phyloP scores from a whole-genome alignment of 1,140 invertebrate species.

The Ceratoteleas bidentatus region DNA sequence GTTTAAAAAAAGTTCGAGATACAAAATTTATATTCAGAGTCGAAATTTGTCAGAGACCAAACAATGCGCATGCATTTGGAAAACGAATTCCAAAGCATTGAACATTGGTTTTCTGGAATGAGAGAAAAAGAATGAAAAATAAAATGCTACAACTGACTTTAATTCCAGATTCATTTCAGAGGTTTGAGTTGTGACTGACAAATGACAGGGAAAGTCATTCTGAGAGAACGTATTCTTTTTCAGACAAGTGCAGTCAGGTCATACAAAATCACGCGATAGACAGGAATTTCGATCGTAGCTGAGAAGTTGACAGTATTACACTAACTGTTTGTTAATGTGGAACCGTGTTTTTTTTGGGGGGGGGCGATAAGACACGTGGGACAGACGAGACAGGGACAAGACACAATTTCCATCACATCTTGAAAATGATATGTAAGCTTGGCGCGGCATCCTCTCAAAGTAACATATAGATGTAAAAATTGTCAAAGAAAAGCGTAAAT shows the following conservation, averaged over 20 bases:
- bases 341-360: slow-evolving; percentile 18
- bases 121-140: too few relatives aligned
- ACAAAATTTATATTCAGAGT: too few relatives aligned
- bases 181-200: background rate
- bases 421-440: slow-evolving; percentile 67
- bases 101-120: too few relatives aligned
- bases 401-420: slow-evolving; percentile 11
- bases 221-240: slow-evolving; percentile 2
- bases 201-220: too few relatives aligned
- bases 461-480: slow-evolving; percentile 7
- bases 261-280: slow-evolving; percentile 73
- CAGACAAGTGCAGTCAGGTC: slow-evolving; percentile 76
- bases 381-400: slow-evolving; percentile 30
- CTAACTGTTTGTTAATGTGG: background rate
- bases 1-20: too few relatives aligned
- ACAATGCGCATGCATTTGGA: too few relatives aligned
- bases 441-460: slow-evolving; percentile 75
- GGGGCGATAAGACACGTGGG: slow-evolving; percentile 28
- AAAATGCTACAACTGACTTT: too few relatives aligned
- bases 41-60: too few relatives aligned
- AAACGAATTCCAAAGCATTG: too few relatives aligned
- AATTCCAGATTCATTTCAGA: background rate
- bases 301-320: background rate
- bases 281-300: slow-evolving; percentile 11
- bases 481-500: background rate